Conservation (phyloP, 2,888 invertebrate genomes). For the Thymelicus sylvestris region DNA sequence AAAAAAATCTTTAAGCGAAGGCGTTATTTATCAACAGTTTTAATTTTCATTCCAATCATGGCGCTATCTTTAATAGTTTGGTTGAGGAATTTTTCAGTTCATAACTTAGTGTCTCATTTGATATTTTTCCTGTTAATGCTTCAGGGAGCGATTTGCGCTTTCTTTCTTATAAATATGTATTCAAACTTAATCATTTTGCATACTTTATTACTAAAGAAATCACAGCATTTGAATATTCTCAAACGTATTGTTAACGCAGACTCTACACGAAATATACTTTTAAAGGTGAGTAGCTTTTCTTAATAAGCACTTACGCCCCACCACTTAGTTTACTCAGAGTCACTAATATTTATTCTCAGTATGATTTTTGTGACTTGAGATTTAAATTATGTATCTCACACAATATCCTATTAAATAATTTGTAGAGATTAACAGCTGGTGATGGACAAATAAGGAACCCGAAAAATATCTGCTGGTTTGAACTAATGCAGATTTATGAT, state of each 20-base stretch:
- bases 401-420: neutral
- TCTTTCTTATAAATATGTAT: conserved; percentile 54
- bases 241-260: conserved; percentile 47
- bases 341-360: too few species aligned
- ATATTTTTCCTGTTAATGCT: conserved; percentile 53
- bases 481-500: conserved; percentile 70
- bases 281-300: conserved; percentile 50
- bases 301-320: too few species aligned
- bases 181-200: conserved; percentile 54
- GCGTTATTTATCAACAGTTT: conserved; percentile 46
- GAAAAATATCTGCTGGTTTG: conserved; percentile 56
- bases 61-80: conserved; percentile 46
- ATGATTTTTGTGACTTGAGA: too few species aligned
- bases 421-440: conserved; percentile 5
- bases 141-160: conserved; percentile 57
- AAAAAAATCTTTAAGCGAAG: conserved; percentile 49
- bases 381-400: too few species aligned
- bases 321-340: too few species aligned
- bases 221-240: conserved; percentile 41
- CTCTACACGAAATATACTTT: conserved; percentile 42
- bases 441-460: neutral
- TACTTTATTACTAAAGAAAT: conserved; percentile 50
- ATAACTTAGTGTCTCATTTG: conserved; percentile 51
- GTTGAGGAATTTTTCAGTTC: conserved; percentile 50
- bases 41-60: conserved; percentile 48